A percentile compares a stretch with the other conserved stretches of the same genome.
These are phyloP conservation scores for Sphaerodactylus townsendi DNA, from an alignment of 2,113 vertebrate genomes.

Conservation along the genomic window DNA sequence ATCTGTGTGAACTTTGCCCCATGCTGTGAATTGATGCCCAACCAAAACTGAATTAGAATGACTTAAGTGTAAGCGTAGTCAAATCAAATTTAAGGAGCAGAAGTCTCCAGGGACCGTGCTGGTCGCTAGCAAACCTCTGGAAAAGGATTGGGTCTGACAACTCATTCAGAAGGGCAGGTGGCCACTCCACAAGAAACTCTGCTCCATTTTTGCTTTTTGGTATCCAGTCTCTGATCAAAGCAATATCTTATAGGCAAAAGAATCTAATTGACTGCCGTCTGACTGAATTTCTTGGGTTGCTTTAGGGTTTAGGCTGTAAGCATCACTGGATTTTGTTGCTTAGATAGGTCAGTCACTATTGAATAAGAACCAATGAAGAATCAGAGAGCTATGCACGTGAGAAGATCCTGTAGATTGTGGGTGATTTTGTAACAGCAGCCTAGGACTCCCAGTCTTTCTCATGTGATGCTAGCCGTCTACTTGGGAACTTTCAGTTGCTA, in stretches of 20 bases:
- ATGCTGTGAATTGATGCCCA: neutral
- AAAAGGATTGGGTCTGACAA: neutral
- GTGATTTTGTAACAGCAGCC: neutral
- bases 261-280: neutral
- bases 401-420: neutral
- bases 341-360: neutral
- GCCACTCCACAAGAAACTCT: neutral
- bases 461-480: neutral
- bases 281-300: neutral
- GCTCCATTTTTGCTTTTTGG: neutral
- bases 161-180: neutral
- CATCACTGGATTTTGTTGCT: neutral
- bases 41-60: neutral
- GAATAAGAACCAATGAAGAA: neutral
- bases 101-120: neutral
- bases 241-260: neutral
- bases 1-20: too few relatives aligned
- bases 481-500: neutral
- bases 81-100: neutral
- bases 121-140: neutral
- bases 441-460: neutral
- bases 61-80: neutral
- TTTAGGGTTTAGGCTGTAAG: neutral
- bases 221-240: neutral
- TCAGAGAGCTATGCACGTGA: neutral